Conservation (phyloP, 2,113 vertebrate genomes). For the Sakesphorus luctuosus region DNA sequence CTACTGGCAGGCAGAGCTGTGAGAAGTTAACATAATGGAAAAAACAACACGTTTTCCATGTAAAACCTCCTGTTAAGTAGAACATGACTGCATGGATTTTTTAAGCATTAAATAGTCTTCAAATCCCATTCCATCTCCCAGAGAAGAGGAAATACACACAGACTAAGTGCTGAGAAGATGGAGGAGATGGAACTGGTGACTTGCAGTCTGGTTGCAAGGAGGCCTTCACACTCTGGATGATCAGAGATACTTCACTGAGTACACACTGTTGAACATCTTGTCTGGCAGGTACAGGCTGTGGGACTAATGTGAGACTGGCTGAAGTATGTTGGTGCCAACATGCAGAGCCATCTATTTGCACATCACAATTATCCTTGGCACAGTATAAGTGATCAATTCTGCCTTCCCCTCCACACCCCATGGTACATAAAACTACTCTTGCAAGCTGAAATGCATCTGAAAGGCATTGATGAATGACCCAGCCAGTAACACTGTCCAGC, state of each 20-base stretch:
- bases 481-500: accelerated
- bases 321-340: accelerated
- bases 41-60: slow-evolving; percentile 45
- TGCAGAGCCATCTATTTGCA: neutral
- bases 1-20: slow-evolving; percentile 14
- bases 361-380: neutral
- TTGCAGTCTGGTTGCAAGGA: neutral
- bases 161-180: neutral
- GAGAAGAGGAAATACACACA: neutral
- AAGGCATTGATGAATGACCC: neutral
- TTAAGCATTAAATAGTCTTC: slow-evolving; percentile 21
- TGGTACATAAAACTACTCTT: neutral
- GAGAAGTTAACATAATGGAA: slow-evolving; percentile 36
- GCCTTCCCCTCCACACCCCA: neutral
- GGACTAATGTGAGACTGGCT: neutral
- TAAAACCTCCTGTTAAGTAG: slow-evolving; percentile 5
- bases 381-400: neutral
- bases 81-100: neutral
- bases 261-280: accelerated
- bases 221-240: accelerated
- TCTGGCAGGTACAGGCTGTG: neutral
- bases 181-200: neutral
- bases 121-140: neutral
- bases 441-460: neutral
- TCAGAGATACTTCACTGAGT: neutral